Percentiles rank a stretch among this genome's conserved stretches.
Evolutionary conservation across 2,113 vertebrate species (phyloP).

Genomic region (Amblyopsis rosae): DNA sequence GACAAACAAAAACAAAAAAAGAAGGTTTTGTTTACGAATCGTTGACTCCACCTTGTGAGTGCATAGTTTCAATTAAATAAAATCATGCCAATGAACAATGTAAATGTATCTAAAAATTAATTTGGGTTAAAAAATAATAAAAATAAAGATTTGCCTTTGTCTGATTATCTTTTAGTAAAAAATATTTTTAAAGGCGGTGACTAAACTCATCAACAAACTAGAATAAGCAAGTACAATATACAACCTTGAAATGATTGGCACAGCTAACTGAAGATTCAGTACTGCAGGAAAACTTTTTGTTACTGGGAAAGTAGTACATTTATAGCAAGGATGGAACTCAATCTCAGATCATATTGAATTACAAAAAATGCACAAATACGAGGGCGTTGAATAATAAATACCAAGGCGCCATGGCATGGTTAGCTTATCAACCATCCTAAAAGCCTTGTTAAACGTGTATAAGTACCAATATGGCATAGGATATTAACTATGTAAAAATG

Average conservation of each 20-base stretch:
- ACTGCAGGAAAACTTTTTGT: conserved; percentile 5
- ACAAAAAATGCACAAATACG: conserved; percentile 14
- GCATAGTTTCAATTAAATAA: too few species aligned
- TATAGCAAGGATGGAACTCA: conserved; percentile 18
- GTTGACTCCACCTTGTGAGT: too few species aligned
- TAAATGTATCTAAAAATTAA: too few species aligned
- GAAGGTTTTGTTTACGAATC: too few species aligned
- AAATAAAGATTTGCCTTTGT: too few species aligned
- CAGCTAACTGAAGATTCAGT: conserved; percentile 21
- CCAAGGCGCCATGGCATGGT: too few species aligned
- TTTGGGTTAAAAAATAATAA: too few species aligned
- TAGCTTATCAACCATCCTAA: conserved; percentile 27
- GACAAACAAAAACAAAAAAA: too few species aligned
- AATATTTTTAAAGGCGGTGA: too few species aligned
- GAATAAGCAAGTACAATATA: background rate
- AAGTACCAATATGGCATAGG: background rate
- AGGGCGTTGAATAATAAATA: background rate
- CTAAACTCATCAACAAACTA: background rate
- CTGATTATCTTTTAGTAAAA: too few species aligned
- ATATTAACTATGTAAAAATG: background rate
- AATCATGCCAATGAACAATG: too few species aligned
- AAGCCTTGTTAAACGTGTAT: conserved; percentile 1
- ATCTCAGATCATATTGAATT: background rate
- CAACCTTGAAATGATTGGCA: background rate
- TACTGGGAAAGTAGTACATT: conserved; percentile 8